These are phyloP conservation scores for Hapalemur alaotrensis DNA, from an alignment of 2,797 vertebrate genomes.

Conservation along the genomic window DNA sequence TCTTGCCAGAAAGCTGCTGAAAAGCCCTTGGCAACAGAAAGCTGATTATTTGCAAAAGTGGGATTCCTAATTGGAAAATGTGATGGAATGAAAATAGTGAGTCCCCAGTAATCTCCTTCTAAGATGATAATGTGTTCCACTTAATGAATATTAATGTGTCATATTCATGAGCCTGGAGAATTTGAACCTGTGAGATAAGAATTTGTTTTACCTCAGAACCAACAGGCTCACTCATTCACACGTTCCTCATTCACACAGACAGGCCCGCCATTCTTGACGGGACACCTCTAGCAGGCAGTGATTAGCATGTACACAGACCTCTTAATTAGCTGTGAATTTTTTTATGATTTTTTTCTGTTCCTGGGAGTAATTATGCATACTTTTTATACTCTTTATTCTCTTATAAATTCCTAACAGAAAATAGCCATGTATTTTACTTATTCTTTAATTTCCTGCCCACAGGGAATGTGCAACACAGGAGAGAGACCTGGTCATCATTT, in stretches of 20 bases:
- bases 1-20: slow-evolving; percentile 70
- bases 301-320: not conserved
- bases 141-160: slow-evolving; percentile 85
- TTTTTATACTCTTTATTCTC: not conserved
- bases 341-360: slow-evolving; percentile 7
- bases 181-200: slow-evolving; percentile 79
- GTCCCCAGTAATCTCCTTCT: slow-evolving; percentile 82
- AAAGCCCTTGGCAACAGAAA: slow-evolving; percentile 81
- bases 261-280: not conserved
- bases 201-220: slow-evolving; percentile 55
- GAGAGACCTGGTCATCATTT: not conserved
- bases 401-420: not conserved
- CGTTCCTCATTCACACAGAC: not conserved
- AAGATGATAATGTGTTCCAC: slow-evolving; percentile 79
- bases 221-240: slow-evolving; percentile 41
- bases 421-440: not conserved
- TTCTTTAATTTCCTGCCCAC: not conserved
- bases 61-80: slow-evolving; percentile 85
- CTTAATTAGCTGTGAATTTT: slow-evolving; percentile 51
- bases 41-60: slow-evolving; percentile 83
- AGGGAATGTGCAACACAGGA: not conserved
- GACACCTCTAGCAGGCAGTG: not conserved
- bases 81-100: slow-evolving; percentile 82
- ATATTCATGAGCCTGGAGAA: slow-evolving; percentile 80
- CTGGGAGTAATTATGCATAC: slow-evolving; percentile 22